phyloP scores from a whole-genome alignment of 1,140 invertebrate genomes.

The Drosophila neocordata region DNA sequence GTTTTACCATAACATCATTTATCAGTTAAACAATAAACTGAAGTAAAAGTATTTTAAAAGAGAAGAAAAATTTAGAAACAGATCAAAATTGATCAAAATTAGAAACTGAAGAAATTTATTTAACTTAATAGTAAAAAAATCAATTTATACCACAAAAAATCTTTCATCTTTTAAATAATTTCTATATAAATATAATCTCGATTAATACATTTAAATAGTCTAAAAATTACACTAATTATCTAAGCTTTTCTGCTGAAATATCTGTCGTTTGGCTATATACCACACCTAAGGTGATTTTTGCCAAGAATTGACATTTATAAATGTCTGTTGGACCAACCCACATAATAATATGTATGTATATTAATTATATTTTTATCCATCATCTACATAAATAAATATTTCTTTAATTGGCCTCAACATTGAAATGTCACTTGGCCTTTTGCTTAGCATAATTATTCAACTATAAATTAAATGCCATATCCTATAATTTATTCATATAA shows the following conservation, averaged over 20 bases:
- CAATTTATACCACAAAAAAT: no score
- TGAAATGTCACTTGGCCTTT: conserved; percentile 52
- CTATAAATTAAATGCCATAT: conserved; percentile 38
- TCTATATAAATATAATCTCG: no score
- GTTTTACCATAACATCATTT: no score
- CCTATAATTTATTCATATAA: conserved; percentile 32
- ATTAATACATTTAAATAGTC: no score
- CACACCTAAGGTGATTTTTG: neutral
- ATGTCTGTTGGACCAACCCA: conserved; percentile 45
- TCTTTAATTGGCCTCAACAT: conserved; percentile 66
- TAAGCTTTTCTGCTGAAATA: neutral
- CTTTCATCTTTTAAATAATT: no score
- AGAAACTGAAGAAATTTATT: no score
- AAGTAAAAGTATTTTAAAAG: no score
- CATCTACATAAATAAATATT: conserved; percentile 13
- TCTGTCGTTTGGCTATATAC: neutral
- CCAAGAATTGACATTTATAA: conserved; percentile 44
- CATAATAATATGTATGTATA: conserved; percentile 41
- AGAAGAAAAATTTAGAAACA: no score
- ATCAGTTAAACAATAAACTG: no score
- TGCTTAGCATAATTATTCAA: conserved; percentile 31
- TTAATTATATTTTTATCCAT: conserved; percentile 14
- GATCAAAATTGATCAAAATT: no score
- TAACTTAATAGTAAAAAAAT: no score
- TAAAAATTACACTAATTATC: no score